A percentile compares a stretch with the other conserved stretches of the same genome.
Evolutionary conservation across 1,140 invertebrate genomes (phyloP).

Genomic region (Pollicipes pollicipes): DNA sequence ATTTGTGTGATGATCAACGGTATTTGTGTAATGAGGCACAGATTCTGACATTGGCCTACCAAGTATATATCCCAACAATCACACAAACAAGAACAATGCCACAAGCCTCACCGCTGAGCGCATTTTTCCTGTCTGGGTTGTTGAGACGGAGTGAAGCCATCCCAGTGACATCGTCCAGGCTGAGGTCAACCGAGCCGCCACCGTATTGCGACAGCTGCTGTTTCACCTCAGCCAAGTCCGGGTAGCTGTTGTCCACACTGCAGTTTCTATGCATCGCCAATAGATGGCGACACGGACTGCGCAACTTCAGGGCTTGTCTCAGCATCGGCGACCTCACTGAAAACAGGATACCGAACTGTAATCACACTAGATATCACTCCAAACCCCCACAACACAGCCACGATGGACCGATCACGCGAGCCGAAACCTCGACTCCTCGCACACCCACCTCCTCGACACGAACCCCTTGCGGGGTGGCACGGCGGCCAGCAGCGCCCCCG

Average conservation of each 20-base stretch:
- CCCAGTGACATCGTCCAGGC: conserved; percentile 28
- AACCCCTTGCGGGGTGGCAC: neutral
- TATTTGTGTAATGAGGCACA: no score
- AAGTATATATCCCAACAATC: no score
- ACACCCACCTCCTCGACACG: neutral
- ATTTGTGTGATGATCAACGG: neutral
- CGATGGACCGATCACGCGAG: no score
- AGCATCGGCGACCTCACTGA: neutral
- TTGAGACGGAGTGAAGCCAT: conserved; percentile 31
- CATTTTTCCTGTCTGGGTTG: conserved; percentile 32
- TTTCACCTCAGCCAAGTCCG: conserved; percentile 15
- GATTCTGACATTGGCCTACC: no score
- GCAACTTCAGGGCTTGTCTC: neutral
- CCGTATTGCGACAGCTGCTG: conserved; percentile 17
- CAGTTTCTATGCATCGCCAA: neutral
- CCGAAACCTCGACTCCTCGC: no score
- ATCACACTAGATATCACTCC: neutral
- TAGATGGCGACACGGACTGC: neutral
- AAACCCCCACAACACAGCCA: neutral
- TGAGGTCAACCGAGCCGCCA: conserved; percentile 29
- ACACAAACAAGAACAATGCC: no score
- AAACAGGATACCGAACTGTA: neutral
- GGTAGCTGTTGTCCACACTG: neutral
- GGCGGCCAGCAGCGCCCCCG: neutral
- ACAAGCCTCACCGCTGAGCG: conserved; percentile 25